Base-by-base conservation (phyloP, 2,888 invertebrate species). In the Drosophila siamana region DNA sequence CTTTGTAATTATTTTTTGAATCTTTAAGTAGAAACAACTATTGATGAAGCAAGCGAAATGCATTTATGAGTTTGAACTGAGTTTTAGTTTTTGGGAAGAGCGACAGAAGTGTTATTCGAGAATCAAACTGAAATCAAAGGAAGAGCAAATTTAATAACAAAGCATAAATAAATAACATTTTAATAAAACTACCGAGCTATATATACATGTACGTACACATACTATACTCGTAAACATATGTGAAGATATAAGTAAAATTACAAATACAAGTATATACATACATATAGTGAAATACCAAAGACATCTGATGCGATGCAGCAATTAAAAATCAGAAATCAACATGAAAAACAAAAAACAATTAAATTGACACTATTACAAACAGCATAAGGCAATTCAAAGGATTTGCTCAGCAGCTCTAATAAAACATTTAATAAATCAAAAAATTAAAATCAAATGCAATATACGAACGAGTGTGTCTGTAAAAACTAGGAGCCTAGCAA, bases 1-100 rank as follows among this genome's bases (percentile, higher is more conserved):
- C 30, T 33, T 55, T 22, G 0, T 30, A 9, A 4, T 30, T 7
- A 15, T 22, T 52, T 61, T 38, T 33, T 40, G 13, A 51, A 50
- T 26, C 13, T 52, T 54, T 46, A 22, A 44, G 44, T 61, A 61
- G 60, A 38, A 22, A 55, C 40, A 22, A 55, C 44, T 24, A 19
- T 44, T 50, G 19, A n/a, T n/a, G n/a, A n/a, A 56, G 15, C 44
- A 84, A 84, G 84, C 65, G 55, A 72, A 84, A 68, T 83, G 82
- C 82, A 83, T 83, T 84, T 83, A 83, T 62, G 59, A 8, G 47
- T 65, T 67, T 26, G 52, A 56, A 65, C 79, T 60, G 3, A 13
- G 13, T 15, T 38, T 68, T 16, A 60, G 66, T 80, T 80, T n/a
- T n/a, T n/a, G n/a, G n/a, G 9, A 59, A 68, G 66, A 38, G 22